A percentile compares a stretch with the other conserved stretches of the same genome.
Conservation (phyloP, 2,888 invertebrate genomes). For the Mechanitis messenoides region DNA sequence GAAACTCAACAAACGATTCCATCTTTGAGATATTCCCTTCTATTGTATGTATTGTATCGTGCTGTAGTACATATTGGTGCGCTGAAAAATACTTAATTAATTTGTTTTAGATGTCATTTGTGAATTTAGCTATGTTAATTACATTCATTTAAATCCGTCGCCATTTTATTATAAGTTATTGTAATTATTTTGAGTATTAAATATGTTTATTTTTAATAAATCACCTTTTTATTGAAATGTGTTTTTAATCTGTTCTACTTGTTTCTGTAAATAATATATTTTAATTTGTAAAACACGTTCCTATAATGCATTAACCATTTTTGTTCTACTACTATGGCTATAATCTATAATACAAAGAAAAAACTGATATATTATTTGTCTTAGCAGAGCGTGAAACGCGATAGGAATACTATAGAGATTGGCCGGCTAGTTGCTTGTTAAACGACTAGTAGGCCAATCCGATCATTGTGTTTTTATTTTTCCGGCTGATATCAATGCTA, state of each 20-base stretch:
- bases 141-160: constrained; percentile 4
- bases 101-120: constrained; percentile 1
- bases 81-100: not conserved
- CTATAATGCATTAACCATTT: too few relatives aligned
- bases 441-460: too few relatives aligned
- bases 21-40: not conserved
- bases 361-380: too few relatives aligned
- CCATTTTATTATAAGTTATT: constrained; percentile 7
- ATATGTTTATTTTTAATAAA: constrained; percentile 64
- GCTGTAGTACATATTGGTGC: not conserved
- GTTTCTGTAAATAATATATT: too few relatives aligned
- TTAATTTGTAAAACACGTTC: too few relatives aligned
- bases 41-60: not conserved
- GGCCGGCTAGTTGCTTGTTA: too few relatives aligned
- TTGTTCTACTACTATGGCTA: too few relatives aligned
- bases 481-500: too few relatives aligned
- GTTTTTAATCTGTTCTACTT: constrained; percentile 15
- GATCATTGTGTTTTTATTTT: too few relatives aligned
- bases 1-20: not conserved
- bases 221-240: constrained; percentile 30
- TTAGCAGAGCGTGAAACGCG: too few relatives aligned
- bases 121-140: not conserved
- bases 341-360: too few relatives aligned
- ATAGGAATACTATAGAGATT: too few relatives aligned
- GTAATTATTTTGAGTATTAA: constrained; percentile 9